Evolutionary conservation across 2,797 vertebrate species (phyloP), one percentile per base, ranked within the genome.

Genomic region (Helicolenus hilgendorfi): DNA sequence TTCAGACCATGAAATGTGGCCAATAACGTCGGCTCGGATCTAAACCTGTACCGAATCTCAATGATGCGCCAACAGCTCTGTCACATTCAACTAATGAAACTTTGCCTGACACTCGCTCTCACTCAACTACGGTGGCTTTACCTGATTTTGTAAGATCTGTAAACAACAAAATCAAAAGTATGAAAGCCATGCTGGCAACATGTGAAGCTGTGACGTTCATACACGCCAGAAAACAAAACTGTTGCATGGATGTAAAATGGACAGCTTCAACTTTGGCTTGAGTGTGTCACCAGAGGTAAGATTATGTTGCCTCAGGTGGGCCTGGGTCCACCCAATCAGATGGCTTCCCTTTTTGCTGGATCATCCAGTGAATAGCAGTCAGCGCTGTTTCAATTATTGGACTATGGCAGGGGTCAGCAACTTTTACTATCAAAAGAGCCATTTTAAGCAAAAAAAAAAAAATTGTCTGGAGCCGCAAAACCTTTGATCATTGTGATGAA

Each of bases 1-100:
- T 87, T 91, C 84, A 86, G 92, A 94, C 90, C 93, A 93, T 94
- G 94, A 94, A 93, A 95, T 96, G 92, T 89, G 85, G 73, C 88
- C 91, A 90, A 86, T 92, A 92, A 91, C 84, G 72, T 83, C 82
- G 68, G 79, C 82, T 78, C 81, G 82, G 85, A 94, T 93, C 87
- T 76, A 80, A 86, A 92, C 92, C 83, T 89, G 90, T 31, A 3
- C 89, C 75, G 93, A 88, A 92, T 94, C 85, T 92, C 86, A 95
- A 96, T 92, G 90, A 88, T 36, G 84, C 62, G 73, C 68, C 72
- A 80, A 88, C 49, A 81, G 77, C 84, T 81, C 79, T 68, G 86
- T 92, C 85, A 87, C 53, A 88, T 86, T 88, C 82, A 86, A 68
- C 73, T 68, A 63, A 65, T 73, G 27, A 85, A 77, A 81, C 85